phyloP scores from a whole-genome alignment of 2,113 vertebrate genomes.

The Arvicanthis niloticus region DNA sequence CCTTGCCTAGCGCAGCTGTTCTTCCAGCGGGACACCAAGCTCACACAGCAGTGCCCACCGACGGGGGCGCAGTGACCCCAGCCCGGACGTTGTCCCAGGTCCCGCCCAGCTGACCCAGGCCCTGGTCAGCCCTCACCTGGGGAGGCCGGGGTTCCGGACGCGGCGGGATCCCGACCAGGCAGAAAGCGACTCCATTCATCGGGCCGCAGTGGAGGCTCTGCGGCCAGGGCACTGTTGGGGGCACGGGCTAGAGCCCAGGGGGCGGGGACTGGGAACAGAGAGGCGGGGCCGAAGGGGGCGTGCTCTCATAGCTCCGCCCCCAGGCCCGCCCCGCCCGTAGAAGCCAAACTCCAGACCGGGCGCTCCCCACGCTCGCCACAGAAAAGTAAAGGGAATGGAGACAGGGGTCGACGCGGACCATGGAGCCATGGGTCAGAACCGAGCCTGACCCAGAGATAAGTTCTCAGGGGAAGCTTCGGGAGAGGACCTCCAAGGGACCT shows the following conservation, averaged over 20 bases:
- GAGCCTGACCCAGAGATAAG: background rate
- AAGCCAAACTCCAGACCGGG: background rate
- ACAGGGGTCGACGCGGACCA: background rate
- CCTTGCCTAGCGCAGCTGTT: background rate
- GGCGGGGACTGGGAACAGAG: constrained; percentile 50
- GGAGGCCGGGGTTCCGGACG: constrained; percentile 86
- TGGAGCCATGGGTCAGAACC: background rate
- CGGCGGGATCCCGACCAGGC: constrained; percentile 98
- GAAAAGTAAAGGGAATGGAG: no score
- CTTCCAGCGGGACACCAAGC: background rate
- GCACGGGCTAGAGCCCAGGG: constrained; percentile 57
- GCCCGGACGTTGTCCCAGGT: background rate
- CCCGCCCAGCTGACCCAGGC: background rate
- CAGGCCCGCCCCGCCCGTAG: background rate
- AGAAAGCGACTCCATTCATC: constrained; percentile 99
- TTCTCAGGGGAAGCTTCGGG: background rate
- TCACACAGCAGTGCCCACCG: background rate
- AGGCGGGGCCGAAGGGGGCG: constrained; percentile 44
- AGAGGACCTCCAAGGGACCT: background rate
- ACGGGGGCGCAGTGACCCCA: background rate
- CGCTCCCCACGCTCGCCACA: background rate
- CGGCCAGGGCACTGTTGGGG: constrained; percentile 68
- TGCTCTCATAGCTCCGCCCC: background rate
- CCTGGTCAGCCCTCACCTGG: constrained; percentile 78
- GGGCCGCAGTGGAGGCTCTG: constrained; percentile 86